A percentile compares a stretch with the other conserved stretches of the same genome.
These are phyloP conservation scores for Cliona cf. orientalis DNA, from an alignment of 37 sponge, comb jelly and placozoan species.

Conservation along the genomic window DNA sequence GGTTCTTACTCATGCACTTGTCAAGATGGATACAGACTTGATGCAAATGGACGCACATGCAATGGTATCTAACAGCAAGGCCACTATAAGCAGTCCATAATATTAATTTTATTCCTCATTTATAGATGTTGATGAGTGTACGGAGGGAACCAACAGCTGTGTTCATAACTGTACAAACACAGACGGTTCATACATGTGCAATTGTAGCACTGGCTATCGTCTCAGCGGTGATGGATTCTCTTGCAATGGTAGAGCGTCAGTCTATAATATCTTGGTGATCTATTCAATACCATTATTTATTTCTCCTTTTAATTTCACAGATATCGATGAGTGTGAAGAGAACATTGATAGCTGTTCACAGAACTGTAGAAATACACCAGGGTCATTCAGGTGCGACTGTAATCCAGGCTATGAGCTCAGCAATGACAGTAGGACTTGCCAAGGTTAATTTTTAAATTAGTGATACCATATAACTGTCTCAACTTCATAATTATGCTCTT, in stretches of 20 bases:
- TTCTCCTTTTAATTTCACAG: slow-evolving; percentile 5
- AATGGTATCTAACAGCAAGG: slow-evolving; percentile 34
- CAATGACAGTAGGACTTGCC: slow-evolving; percentile 14
- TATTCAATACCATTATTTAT: not conserved
- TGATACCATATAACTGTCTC: too few species aligned
- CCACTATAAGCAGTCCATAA: not conserved
- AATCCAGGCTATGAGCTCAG: slow-evolving; percentile 14
- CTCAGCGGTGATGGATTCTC: not conserved
- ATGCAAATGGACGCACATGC: slow-evolving; percentile 20
- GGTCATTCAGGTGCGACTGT: slow-evolving; percentile 56
- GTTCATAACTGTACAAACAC: slow-evolving; percentile 26
- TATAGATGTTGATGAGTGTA: slow-evolving; percentile 38
- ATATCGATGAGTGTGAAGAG: slow-evolving; percentile 60
- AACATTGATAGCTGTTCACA: slow-evolving; percentile 37
- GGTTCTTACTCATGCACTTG: slow-evolving; percentile 64
- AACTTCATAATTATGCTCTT: too few species aligned
- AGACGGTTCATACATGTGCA: slow-evolving; percentile 22
- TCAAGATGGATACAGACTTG: slow-evolving; percentile 30
- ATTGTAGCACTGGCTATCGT: not conserved
- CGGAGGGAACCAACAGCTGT: not conserved
- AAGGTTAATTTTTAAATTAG: too few species aligned
- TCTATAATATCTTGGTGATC: not conserved
- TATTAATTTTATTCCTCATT: not conserved
- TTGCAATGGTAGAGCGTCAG: too few species aligned
- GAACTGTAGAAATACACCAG: slow-evolving; percentile 42